A percentile compares a stretch with the other conserved stretches of the same genome.
Conservation (phyloP, 35 echinoderm and acorn worm species). For the Chiridota heheva region DNA sequence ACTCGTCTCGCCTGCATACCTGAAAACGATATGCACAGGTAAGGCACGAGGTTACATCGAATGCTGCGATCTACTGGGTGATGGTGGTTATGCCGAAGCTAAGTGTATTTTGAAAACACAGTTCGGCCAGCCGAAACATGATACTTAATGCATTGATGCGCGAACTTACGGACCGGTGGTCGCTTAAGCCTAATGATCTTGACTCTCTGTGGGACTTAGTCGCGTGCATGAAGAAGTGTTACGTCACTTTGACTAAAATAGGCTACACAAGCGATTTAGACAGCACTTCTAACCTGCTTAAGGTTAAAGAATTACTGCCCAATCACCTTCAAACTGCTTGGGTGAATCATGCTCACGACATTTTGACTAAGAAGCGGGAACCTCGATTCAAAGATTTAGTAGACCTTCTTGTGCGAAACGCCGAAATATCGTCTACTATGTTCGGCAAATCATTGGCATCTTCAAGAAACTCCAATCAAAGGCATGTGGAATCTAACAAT, state of each 20-base stretch:
- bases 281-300: constrained; percentile 29
- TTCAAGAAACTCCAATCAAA: no score
- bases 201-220: constrained; percentile 40
- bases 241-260: constrained; percentile 36
- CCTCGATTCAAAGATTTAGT: no score
- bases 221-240: constrained; percentile 47
- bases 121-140: constrained; percentile 55
- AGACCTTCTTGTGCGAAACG: no score
- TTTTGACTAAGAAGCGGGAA: no score
- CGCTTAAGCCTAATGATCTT: constrained; percentile 32
- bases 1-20: constrained; percentile 11
- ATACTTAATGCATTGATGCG: constrained; percentile 48
- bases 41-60: constrained; percentile 42
- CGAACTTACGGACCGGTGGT: constrained; percentile 8
- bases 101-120: constrained; percentile 37
- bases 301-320: constrained; percentile 38
- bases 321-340: constrained; percentile 36
- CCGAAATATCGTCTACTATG: no score
- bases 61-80: constrained; percentile 45
- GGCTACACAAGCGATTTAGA: constrained; percentile 40
- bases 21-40: constrained; percentile 37
- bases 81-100: constrained; percentile 22
- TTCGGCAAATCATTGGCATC: no score
- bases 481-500: no score
- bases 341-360: constrained; percentile 51